Evolutionary conservation across 2,888 invertebrate genomes (phyloP), one percentile per base, ranked within the genome.

Genomic region (Notodromas monacha): DNA sequence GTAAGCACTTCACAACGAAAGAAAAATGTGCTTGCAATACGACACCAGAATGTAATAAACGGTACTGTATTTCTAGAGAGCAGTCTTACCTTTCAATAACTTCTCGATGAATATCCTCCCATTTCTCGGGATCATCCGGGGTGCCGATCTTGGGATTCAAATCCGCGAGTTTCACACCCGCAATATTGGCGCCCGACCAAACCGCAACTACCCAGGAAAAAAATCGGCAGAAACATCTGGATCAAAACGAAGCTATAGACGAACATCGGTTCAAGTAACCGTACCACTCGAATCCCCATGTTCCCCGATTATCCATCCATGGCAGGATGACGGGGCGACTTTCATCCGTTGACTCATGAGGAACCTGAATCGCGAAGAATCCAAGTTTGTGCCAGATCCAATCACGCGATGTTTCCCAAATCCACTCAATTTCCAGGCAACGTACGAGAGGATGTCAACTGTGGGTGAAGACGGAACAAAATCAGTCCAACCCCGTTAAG

Each of bases 221-320:
- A 33, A 31, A 14, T 12, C 13, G 4, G 11, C 12, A 11, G n/a
- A 8, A 21, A 21, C 21, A 21, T 21, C 21, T 21, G 8, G 21
- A 21, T 21, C 8, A 21, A 8, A n/a, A n/a, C 6, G 6, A n/a
- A 21, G 21, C 8, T n/a, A 21, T n/a, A 21, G n/a, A n/a, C n/a
- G n/a, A n/a, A n/a, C n/a, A n/a, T n/a, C n/a, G n/a, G n/a, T n/a
- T n/a, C n/a, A n/a, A 21, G n/a, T 8, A 21, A 21, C 21, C 8
- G 45, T 42, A 67, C 67, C 74, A 38, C 72, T 72, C 33, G 68
- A 66, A 42, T 84, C 84, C 1, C 84, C 84, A 42, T 84, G 84
- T 45, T 84, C 84, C 15, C 84, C 84, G 43, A 84, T 76, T 42
- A 84, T 72, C 62, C 73, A 84, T 0, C 74, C 81, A 45, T 84